phyloP scores from a whole-genome alignment of 2,113 vertebrate genomes.

The rat (Rattus norvegicus) region GRCr8 NC_086021.1:148792001-148792500 shows the following conservation, averaged over 20 bases:
- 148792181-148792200: conserved; percentile 2
- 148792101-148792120: neutral
- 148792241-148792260: neutral
- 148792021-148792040: neutral
- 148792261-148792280: neutral
- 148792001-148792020: too few species aligned
- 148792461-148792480: neutral
- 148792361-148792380: neutral
- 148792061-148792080: neutral
- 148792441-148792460: neutral
- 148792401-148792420: neutral
- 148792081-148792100: conserved; percentile 20
- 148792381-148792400: neutral
- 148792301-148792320: neutral
- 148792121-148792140: neutral
- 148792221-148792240: neutral
- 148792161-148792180: neutral
- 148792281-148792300: neutral
- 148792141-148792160: neutral
- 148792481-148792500: neutral
- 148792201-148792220: neutral
- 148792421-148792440: neutral
- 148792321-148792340: neutral
- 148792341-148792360: neutral
- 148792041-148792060: neutral